phyloP scores from a whole-genome alignment of 2,113 vertebrate genomes.

The Bufo gargarizans region DNA sequence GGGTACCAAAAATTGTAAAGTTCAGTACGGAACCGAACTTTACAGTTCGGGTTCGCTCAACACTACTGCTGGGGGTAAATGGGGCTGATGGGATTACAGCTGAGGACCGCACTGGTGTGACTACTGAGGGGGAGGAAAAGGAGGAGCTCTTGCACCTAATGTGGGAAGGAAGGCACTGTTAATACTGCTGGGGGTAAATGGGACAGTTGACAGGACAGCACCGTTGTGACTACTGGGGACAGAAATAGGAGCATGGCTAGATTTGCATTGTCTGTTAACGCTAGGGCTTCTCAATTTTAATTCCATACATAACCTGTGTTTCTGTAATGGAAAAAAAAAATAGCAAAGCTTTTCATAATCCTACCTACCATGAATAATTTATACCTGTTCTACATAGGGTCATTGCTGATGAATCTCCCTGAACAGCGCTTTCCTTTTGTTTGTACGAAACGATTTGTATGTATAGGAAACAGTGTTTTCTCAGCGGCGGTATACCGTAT shows the following conservation, averaged over 20 bases:
- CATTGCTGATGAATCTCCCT: conserved; percentile 1
- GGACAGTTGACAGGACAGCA: background rate
- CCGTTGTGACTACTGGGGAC: background rate
- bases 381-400: conserved; percentile 21
- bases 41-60: too few species aligned
- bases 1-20: too few species aligned
- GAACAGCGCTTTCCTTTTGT: background rate
- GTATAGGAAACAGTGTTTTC: background rate
- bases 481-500: background rate
- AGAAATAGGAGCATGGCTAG: background rate
- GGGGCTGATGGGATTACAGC: too few species aligned
- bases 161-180: background rate
- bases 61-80: too few species aligned
- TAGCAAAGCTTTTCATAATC: background rate
- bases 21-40: too few species aligned
- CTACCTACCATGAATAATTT: conserved; percentile 16
- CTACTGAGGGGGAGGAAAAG: background rate
- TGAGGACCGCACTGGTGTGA: background rate
- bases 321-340: conserved; percentile 7
- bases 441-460: conserved; percentile 18
- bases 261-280: conserved; percentile 6
- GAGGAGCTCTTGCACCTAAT: background rate
- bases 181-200: background rate
- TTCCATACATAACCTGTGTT: background rate
- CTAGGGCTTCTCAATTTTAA: background rate